Evolutionary conservation across 2,888 invertebrate species (phyloP).

Genomic region (Sinhomidia bicolor): DNA sequence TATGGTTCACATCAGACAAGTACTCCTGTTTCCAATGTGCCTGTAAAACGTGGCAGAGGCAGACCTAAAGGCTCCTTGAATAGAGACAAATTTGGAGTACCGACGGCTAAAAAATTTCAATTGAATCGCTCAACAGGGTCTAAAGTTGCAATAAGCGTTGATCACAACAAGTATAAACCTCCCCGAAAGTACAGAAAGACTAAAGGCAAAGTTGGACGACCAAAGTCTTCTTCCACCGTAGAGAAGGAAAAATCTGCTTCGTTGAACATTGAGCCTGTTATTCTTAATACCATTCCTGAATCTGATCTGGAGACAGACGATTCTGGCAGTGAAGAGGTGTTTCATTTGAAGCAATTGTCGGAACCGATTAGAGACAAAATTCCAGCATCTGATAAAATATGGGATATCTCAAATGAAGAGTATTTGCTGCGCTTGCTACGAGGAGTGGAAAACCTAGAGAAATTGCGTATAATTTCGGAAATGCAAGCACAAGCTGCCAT

Average conservation of each 20-base stretch:
- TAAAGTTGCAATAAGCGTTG: constrained; percentile 17
- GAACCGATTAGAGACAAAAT: constrained; percentile 70
- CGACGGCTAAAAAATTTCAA: constrained; percentile 70
- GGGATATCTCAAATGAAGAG: constrained; percentile 78
- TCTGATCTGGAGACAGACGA: constrained; percentile 91
- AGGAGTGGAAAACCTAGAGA: constrained; percentile 76
- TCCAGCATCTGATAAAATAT: constrained; percentile 74
- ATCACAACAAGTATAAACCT: constrained; percentile 45
- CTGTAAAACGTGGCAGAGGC: constrained; percentile 69
- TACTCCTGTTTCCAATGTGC: constrained; percentile 4
- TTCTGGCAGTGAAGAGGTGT: constrained; percentile 78
- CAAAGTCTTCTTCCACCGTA: constrained; percentile 32
- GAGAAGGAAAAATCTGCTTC: constrained; percentile 59
- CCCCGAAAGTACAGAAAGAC: constrained; percentile 64
- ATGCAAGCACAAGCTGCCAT: not conserved
- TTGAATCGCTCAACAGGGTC: constrained; percentile 46
- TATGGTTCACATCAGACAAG: not conserved
- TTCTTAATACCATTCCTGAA: constrained; percentile 85
- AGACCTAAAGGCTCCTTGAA: constrained; percentile 71
- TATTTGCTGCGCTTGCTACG: constrained; percentile 76
- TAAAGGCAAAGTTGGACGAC: constrained; percentile 69
- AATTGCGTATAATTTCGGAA: constrained; percentile 65
- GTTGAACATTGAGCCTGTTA: constrained; percentile 80
- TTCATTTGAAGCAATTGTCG: constrained; percentile 75
- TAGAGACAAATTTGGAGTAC: constrained; percentile 69